A percentile compares a stretch with the other conserved stretches of the same genome.
phyloP scores from a whole-genome alignment of 2,888 invertebrate species.

The Megalurothrips usitatus region DNA sequence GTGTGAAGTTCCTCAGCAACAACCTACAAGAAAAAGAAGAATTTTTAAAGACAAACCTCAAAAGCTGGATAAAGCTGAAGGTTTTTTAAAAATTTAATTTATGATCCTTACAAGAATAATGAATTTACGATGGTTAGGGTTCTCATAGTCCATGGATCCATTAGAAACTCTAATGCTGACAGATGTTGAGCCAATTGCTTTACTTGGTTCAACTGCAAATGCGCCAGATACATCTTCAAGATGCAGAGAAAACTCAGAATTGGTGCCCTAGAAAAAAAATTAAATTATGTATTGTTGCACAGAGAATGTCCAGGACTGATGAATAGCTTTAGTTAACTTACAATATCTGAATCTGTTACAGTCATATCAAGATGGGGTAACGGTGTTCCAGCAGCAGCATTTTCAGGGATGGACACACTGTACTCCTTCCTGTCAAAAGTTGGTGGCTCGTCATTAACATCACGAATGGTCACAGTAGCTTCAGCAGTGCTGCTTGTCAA shows the following conservation, averaged over 20 bases:
- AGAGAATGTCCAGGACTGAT: not conserved
- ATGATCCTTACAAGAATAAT: constrained; percentile 63
- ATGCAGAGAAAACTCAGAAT: constrained; percentile 75
- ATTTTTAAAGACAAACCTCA: constrained; percentile 10
- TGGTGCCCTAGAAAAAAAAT: constrained; percentile 61
- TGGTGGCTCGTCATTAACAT: constrained; percentile 86
- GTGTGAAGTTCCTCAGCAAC: constrained; percentile 79
- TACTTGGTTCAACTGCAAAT: constrained; percentile 76
- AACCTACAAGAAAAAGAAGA: constrained; percentile 51
- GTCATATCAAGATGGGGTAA: constrained; percentile 78
- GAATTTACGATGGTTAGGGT: constrained; percentile 86
- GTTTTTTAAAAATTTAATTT: not conserved
- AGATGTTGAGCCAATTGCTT: constrained; percentile 73
- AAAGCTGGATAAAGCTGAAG: constrained; percentile 32
- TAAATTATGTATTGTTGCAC: constrained; percentile 27
- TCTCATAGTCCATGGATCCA: constrained; percentile 79
- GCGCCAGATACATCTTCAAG: constrained; percentile 75
- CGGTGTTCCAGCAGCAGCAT: constrained; percentile 73
- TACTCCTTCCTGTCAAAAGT: constrained; percentile 78
- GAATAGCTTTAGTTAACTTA: constrained; percentile 42
- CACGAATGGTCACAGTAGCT: constrained; percentile 76
- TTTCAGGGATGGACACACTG: constrained; percentile 74
- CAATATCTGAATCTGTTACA: constrained; percentile 80
- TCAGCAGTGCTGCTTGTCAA: constrained; percentile 66
- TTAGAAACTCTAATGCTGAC: constrained; percentile 78